Conservation (phyloP, 2,797 vertebrate genomes). For the Dermochelys coriacea region DNA sequence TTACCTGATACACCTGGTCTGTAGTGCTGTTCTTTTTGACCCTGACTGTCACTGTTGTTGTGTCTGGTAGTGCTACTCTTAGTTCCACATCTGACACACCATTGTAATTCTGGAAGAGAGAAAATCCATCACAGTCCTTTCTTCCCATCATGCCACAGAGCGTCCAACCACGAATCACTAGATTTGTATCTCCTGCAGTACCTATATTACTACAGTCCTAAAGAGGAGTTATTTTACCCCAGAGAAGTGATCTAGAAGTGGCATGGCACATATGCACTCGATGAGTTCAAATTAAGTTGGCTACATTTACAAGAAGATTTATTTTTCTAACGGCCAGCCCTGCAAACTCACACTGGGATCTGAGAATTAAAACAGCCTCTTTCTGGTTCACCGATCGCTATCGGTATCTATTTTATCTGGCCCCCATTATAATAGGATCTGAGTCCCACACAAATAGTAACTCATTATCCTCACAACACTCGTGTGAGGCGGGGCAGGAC, state of each 20-base stretch:
- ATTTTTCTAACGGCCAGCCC: not conserved
- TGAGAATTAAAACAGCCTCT: not conserved
- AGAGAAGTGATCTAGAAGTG: not conserved
- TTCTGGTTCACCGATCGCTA: not conserved
- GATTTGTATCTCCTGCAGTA: no score
- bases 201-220: not conserved
- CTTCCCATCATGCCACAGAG: no score
- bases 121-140: not conserved
- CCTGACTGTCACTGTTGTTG: slow-evolving; percentile 89
- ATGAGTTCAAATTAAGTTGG: not conserved
- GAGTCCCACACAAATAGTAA: not conserved
- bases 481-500: not conserved
- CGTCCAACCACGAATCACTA: not conserved
- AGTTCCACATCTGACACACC: slow-evolving; percentile 96
- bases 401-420: not conserved
- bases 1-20: slow-evolving; percentile 98
- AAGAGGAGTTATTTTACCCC: not conserved
- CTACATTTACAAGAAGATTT: not conserved
- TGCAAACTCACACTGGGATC: not conserved
- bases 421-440: not conserved
- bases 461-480: not conserved
- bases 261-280: not conserved
- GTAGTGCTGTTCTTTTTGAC: slow-evolving; percentile 98
- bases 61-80: slow-evolving; percentile 93
- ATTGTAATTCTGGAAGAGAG: slow-evolving; percentile 89